Conservation (phyloP, 2,888 invertebrate genomes). For the Girardia tigrina region DNA sequence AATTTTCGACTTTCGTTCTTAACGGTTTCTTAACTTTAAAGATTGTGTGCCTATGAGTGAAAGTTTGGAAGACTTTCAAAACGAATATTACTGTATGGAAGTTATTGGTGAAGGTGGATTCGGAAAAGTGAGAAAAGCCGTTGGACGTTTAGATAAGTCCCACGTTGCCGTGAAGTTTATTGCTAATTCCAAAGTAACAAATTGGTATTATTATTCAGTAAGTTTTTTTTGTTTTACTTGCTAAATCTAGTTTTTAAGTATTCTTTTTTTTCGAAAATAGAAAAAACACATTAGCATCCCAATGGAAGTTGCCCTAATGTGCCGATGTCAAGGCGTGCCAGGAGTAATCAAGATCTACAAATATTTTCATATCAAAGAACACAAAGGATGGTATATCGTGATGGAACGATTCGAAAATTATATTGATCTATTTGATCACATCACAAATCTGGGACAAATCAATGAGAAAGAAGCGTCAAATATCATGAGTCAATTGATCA, state of each 20-base stretch:
- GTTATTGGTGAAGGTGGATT: constrained; percentile 7
- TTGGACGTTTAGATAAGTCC: neutral
- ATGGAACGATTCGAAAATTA: constrained; percentile 54
- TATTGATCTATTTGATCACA: constrained; percentile 57
- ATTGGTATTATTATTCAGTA: neutral
- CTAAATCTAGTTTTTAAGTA: neutral
- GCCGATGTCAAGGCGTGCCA: neutral
- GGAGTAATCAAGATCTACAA: neutral
- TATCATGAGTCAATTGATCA: constrained; percentile 55
- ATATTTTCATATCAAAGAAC: neutral
- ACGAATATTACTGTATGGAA: neutral
- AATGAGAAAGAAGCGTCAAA: constrained; percentile 53
- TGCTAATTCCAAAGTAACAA: neutral
- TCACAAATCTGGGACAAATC: constrained; percentile 55
- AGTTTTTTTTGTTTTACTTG: neutral
- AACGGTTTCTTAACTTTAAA: no score
- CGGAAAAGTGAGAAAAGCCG: neutral
- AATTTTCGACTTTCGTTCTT: no score
- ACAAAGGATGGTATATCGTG: constrained; percentile 47
- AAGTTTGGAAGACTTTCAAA: constrained; percentile 7
- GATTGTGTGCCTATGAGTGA: neutral
- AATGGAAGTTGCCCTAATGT: constrained; percentile 3
- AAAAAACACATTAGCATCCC: neutral
- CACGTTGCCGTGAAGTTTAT: neutral
- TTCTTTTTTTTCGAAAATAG: neutral